A percentile compares a stretch with the other conserved stretches of the same genome.
These are phyloP conservation scores for Glomeris maerens DNA, from an alignment of 1,140 invertebrate species.

Conservation along the genomic window DNA sequence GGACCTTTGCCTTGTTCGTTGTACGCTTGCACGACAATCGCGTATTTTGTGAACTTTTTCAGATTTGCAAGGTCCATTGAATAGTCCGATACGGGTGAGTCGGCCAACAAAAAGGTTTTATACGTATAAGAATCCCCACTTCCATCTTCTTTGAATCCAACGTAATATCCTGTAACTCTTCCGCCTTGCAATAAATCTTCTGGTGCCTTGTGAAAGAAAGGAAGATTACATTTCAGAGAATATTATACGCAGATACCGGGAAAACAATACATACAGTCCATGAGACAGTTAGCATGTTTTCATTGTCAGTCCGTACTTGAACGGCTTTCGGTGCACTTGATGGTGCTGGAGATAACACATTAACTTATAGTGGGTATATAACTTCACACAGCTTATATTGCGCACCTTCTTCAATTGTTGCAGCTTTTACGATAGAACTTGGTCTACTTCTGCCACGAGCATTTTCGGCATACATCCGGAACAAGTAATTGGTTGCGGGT, in stretches of 20 bases:
- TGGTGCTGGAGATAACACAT: constrained; percentile 25
- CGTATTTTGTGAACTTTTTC: constrained; percentile 34
- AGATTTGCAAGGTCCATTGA: constrained; percentile 51
- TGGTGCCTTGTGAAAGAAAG: constrained; percentile 41
- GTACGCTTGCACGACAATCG: constrained; percentile 33
- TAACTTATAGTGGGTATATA: neutral
- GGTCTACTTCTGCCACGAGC: constrained; percentile 81
- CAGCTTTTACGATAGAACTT: constrained; percentile 79
- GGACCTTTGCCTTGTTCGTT: constrained; percentile 52
- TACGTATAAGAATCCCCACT: constrained; percentile 81
- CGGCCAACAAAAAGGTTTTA: constrained; percentile 59
- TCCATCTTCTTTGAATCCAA: constrained; percentile 72
- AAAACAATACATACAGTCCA: constrained; percentile 51
- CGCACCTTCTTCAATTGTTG: constrained; percentile 80
- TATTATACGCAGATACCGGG: neutral
- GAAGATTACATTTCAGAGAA: constrained; percentile 1
- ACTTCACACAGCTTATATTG: neutral
- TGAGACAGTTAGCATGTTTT: constrained; percentile 75
- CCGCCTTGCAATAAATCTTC: constrained; percentile 80
- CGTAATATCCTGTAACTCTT: constrained; percentile 77
- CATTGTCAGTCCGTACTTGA: constrained; percentile 73
- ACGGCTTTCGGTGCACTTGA: constrained; percentile 43
- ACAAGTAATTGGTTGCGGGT: constrained; percentile 81
- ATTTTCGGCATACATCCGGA: constrained; percentile 86
- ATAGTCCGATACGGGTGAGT: constrained; percentile 50